These are phyloP conservation scores for Aporrectodea caliginosa DNA, from an alignment of 1,140 invertebrate genomes.

Conservation along the genomic window DNA sequence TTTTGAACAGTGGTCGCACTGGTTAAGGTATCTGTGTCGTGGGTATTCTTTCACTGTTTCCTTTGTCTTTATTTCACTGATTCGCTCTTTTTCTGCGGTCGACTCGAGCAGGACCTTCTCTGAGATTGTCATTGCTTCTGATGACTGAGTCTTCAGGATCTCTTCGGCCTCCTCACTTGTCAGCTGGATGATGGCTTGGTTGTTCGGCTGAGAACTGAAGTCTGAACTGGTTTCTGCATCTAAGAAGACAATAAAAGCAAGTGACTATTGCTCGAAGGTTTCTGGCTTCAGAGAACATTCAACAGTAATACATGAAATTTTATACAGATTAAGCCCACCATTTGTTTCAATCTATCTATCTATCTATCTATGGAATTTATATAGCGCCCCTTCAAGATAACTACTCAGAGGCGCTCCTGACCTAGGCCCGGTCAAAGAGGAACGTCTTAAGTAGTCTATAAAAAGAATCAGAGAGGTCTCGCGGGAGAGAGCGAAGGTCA, in stretches of 20 bases:
- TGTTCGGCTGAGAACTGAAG: conserved; percentile 5
- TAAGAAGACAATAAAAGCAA: not conserved
- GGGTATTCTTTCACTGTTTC: not conserved
- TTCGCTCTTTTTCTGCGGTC: conserved; percentile 49
- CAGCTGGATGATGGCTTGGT: conserved; percentile 41
- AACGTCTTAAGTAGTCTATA: no score
- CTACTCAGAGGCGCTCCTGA: no score
- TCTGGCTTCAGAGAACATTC: no score
- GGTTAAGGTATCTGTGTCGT: conserved; percentile 49
- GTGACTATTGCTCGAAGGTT: no score
- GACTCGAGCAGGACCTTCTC: conserved; percentile 61
- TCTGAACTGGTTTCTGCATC: not conserved
- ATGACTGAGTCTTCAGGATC: conserved; percentile 39
- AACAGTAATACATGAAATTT: no score
- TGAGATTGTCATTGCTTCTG: conserved; percentile 53
- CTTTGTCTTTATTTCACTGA: conserved; percentile 47
- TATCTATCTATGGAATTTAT: no score
- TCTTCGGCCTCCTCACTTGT: conserved; percentile 49
- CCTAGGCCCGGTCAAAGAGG: no score
- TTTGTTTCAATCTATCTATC: no score
- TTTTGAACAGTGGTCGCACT: conserved; percentile 61
- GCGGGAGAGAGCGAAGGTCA: no score
- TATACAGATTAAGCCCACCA: no score
- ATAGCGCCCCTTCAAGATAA: no score
- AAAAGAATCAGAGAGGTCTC: no score